phyloP scores from a whole-genome alignment of 2,888 invertebrate species.

The Aspidiotus destructor region DNA sequence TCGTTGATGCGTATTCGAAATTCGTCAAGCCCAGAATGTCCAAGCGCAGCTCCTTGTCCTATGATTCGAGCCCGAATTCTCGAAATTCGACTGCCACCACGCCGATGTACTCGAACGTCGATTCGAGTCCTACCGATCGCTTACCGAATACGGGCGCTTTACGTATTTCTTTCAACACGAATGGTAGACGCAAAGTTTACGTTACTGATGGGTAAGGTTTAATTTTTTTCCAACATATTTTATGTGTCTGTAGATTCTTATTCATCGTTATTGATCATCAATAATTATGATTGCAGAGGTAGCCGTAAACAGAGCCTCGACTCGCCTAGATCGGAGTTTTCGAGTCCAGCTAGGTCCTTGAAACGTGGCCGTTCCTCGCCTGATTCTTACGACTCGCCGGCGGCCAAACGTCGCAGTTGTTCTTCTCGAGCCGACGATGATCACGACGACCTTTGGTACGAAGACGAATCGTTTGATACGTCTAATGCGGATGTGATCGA shows the following conservation, averaged over 20 bases:
- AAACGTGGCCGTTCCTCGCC: too few species aligned
- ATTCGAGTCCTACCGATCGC: background rate
- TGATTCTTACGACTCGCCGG: too few species aligned
- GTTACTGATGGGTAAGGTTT: background rate
- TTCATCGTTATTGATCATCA: background rate
- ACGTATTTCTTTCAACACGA: conserved; percentile 3
- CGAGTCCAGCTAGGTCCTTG: background rate
- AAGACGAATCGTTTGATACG: background rate
- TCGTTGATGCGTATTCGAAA: conserved; percentile 13
- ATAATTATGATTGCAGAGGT: background rate
- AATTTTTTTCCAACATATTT: background rate
- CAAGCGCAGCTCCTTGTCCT: conserved; percentile 7
- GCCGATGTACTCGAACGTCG: background rate
- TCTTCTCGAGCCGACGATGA: conserved; percentile 1
- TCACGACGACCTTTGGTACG: background rate
- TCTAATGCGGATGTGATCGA: background rate
- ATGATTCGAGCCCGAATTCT: background rate
- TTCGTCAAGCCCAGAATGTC: conserved; percentile 5
- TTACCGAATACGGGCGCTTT: conserved; percentile 3
- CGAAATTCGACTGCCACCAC: background rate
- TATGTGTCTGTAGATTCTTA: background rate
- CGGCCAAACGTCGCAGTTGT: too few species aligned
- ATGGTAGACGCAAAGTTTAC: background rate
- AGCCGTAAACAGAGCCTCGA: background rate
- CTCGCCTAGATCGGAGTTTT: background rate